Percentiles rank a stretch among this genome's conserved stretches.
phyloP scores from a whole-genome alignment of 2,797 vertebrate genomes.

The Lacerta bilineata region DNA sequence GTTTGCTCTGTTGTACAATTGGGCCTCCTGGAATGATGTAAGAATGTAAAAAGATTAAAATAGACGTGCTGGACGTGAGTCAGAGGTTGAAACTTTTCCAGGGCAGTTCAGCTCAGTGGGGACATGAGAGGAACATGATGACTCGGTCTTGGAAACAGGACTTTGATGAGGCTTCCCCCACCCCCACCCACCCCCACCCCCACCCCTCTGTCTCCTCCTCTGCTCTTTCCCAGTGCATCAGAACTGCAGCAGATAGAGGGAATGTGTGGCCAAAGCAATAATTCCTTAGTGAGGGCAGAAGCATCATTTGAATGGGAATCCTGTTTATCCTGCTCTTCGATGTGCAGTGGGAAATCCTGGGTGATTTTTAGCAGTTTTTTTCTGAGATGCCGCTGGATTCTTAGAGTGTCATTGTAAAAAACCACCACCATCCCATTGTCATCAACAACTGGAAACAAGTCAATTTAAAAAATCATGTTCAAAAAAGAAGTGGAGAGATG shows the following conservation, averaged over 20 bases:
- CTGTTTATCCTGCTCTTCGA: background rate
- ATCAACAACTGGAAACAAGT: background rate
- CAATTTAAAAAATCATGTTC: background rate
- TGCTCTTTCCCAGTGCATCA: accelerated
- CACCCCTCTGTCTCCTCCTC: background rate
- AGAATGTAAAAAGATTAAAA: constrained; percentile 73
- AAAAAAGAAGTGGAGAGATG: background rate
- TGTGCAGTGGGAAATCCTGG: background rate
- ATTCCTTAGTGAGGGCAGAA: background rate
- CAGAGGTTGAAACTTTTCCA: constrained; percentile 77
- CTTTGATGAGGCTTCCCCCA: constrained; percentile 30
- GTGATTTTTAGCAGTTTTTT: background rate
- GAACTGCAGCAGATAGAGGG: background rate
- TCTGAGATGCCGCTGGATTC: background rate
- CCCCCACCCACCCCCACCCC: no score
- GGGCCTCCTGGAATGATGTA: constrained; percentile 73
- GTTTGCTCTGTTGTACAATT: constrained; percentile 59
- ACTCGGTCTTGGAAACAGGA: constrained; percentile 57
- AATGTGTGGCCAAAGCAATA: background rate
- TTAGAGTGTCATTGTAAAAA: background rate
- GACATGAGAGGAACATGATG: constrained; percentile 63
- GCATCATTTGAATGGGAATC: no score
- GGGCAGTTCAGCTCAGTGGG: constrained; percentile 67
- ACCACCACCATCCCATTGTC: background rate
- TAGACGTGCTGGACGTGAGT: constrained; percentile 76